phyloP scores from a whole-genome alignment of 2,888 invertebrate genomes.

The Megamerina dolium region DNA sequence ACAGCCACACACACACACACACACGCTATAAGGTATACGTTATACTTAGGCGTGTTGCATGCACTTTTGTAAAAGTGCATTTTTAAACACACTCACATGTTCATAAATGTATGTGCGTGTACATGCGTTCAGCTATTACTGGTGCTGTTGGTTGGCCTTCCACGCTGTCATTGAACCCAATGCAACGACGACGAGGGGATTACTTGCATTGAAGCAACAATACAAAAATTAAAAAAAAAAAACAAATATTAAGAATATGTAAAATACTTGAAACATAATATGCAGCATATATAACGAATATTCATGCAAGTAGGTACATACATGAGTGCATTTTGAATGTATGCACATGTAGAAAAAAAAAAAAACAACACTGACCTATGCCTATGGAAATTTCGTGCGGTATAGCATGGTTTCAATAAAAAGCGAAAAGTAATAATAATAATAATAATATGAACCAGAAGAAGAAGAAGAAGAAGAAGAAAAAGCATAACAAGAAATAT shows the following conservation, averaged over 20 bases:
- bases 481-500: too few relatives aligned
- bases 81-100: too few relatives aligned
- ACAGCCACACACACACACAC: not conserved
- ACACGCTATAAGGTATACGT: not conserved
- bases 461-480: too few relatives aligned
- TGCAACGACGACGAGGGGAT: slow-evolving; percentile 5
- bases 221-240: too few relatives aligned
- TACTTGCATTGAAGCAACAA: too few relatives aligned
- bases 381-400: slow-evolving; percentile 37
- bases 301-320: slow-evolving; percentile 18
- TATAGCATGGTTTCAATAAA: slow-evolving; percentile 21
- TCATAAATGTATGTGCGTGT: slow-evolving; percentile 16
- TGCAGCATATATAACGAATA: too few relatives aligned
- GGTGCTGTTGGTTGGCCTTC: slow-evolving; percentile 27
- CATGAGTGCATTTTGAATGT: slow-evolving; percentile 1
- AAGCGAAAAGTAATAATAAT: too few relatives aligned
- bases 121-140: too few relatives aligned
- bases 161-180: slow-evolving; percentile 29
- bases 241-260: slow-evolving; percentile 3
- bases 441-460: too few relatives aligned
- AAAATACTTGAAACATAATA: slow-evolving; percentile 33
- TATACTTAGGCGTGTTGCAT: slow-evolving; percentile 8
- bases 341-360: slow-evolving; percentile 5
- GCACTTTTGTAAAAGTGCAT: slow-evolving; percentile 18
- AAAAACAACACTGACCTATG: slow-evolving; percentile 37